These are phyloP conservation scores for Phaethornis superciliosus DNA, from an alignment of 2,113 vertebrate genomes.

Conservation along the genomic window DNA sequence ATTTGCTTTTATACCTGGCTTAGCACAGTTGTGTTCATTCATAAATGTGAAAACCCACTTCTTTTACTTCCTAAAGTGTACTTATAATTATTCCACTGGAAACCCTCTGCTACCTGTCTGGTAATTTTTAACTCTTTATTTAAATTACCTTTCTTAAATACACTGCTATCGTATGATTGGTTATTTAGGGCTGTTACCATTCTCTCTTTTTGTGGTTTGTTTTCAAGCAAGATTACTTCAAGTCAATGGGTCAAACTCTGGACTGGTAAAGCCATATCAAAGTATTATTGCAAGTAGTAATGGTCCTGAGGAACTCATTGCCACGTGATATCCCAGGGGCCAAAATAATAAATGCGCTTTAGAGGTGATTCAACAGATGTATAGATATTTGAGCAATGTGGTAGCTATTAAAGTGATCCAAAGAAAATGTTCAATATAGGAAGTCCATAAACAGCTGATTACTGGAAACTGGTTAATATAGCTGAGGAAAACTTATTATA, in stretches of 20 bases:
- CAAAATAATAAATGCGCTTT: neutral
- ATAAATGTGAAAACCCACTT: neutral
- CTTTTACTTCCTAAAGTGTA: neutral
- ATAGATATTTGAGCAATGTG: neutral
- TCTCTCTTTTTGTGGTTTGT: neutral
- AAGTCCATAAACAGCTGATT: neutral
- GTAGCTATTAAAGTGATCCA: neutral
- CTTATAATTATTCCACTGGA: neutral
- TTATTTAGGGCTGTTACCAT: neutral
- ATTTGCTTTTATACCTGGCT: conserved; percentile 30
- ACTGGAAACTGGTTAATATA: neutral
- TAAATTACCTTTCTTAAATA: neutral
- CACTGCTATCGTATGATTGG: neutral
- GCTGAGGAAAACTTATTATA: neutral
- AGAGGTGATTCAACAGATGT: neutral
- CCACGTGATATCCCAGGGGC: neutral
- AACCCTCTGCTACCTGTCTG: neutral
- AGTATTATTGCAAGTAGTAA: neutral
- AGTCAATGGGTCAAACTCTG: neutral
- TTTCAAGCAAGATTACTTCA: neutral
- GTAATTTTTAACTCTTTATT: conserved; percentile 20
- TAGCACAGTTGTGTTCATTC: neutral
- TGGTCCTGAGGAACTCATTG: neutral
- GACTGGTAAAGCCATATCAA: neutral
- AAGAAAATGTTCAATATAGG: neutral